Evolutionary conservation across 2,888 invertebrate species (phyloP).

Genomic region (Lingula anatina): DNA sequence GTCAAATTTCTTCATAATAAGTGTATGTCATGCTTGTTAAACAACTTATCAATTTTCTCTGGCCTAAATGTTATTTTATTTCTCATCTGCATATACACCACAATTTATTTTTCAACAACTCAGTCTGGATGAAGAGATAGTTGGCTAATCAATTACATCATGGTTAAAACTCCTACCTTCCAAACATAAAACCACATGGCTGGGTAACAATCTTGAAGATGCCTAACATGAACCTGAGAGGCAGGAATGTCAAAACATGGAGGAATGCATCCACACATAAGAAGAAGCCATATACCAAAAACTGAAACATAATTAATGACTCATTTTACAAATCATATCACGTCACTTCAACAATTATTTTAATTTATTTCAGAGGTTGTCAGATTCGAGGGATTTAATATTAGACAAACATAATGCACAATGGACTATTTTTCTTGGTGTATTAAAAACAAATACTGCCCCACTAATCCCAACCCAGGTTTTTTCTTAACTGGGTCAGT

Average conservation of each 20-base stretch:
- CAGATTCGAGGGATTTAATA: slow-evolving; percentile 89
- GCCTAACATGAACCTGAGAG: slow-evolving; percentile 83
- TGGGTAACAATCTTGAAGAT: slow-evolving; percentile 66
- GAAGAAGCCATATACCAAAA: slow-evolving; percentile 51
- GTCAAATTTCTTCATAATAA: too few species aligned
- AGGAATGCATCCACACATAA: slow-evolving; percentile 94
- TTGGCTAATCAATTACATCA: background rate
- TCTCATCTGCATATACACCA: too few species aligned
- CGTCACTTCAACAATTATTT: too few species aligned
- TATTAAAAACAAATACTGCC: too few species aligned
- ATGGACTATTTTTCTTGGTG: too few species aligned
- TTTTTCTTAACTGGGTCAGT: too few species aligned
- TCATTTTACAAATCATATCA: too few species aligned
- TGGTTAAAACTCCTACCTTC: slow-evolving; percentile 10
- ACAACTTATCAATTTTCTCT: too few species aligned
- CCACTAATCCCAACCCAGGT: too few species aligned
- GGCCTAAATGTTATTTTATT: too few species aligned
- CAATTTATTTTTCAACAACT: background rate
- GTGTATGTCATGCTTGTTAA: too few species aligned
- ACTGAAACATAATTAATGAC: slow-evolving; percentile 41
- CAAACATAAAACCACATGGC: slow-evolving; percentile 29
- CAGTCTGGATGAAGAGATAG: background rate
- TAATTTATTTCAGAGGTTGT: too few species aligned
- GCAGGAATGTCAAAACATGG: slow-evolving; percentile 95
- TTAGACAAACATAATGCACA: background rate